phyloP scores from a whole-genome alignment of 2,888 invertebrate species.

The Drosophila flavopinicola region DNA sequence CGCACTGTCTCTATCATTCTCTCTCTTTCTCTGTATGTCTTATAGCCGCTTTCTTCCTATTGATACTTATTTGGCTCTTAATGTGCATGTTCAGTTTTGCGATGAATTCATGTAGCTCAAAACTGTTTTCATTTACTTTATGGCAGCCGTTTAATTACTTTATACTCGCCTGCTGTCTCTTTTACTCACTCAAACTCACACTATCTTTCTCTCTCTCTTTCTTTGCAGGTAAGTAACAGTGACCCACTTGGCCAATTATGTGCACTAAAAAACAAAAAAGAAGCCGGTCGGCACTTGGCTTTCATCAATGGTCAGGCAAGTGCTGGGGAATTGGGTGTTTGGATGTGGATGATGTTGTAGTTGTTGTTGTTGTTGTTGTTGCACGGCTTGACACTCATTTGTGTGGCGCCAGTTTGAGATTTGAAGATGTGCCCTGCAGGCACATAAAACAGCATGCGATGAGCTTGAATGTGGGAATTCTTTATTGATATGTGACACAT shows the following conservation, averaged over 20 bases:
- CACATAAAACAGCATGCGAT: constrained; percentile 40
- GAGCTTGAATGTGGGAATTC: constrained; percentile 60
- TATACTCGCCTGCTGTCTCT: constrained; percentile 21
- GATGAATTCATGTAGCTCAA: constrained; percentile 47
- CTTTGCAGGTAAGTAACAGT: constrained; percentile 69
- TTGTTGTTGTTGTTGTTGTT: constrained; percentile 1
- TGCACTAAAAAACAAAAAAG: constrained; percentile 36
- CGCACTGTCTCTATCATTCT: neutral
- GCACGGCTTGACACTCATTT: constrained; percentile 48
- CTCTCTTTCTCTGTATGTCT: neutral
- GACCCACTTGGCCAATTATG: constrained; percentile 71
- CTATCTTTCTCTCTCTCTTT: constrained; percentile 22
- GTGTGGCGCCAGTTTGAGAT: constrained; percentile 39
- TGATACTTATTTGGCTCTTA: constrained; percentile 27
- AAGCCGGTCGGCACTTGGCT: constrained; percentile 50
- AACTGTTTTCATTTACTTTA: constrained; percentile 40
- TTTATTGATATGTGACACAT: constrained; percentile 75
- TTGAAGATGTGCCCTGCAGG: constrained; percentile 50
- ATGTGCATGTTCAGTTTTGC: constrained; percentile 41
- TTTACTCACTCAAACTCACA: constrained; percentile 15
- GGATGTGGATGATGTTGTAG: neutral
- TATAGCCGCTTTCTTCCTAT: constrained; percentile 31
- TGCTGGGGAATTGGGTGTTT: constrained; percentile 37
- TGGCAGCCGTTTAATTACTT: constrained; percentile 66
- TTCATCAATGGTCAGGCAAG: constrained; percentile 57